These are phyloP conservation scores for Delichon dasypus DNA, from an alignment of 2,797 vertebrate genomes.

Conservation along the genomic window DNA sequence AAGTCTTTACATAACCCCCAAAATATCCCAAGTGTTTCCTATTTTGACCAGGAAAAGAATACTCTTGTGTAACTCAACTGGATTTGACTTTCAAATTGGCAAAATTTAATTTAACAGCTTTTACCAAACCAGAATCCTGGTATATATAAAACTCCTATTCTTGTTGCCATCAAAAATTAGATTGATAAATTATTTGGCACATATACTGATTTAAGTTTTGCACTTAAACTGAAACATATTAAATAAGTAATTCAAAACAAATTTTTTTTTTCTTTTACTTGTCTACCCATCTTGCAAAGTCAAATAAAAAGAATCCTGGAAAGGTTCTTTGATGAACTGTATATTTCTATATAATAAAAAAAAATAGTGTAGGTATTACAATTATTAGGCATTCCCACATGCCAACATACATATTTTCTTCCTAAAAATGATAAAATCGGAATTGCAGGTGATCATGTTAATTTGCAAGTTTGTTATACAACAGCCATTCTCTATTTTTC, in stretches of 20 bases:
- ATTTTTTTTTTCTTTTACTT: not conserved
- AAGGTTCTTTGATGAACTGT: not conserved
- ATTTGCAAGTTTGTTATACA: not conserved
- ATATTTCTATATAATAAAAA: not conserved
- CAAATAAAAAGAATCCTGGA: not conserved
- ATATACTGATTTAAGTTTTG: not conserved
- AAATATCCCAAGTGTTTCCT: constrained; percentile 71
- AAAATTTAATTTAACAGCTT: constrained; percentile 57
- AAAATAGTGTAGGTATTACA: not conserved
- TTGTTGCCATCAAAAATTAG: constrained; percentile 45
- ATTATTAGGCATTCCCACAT: not conserved
- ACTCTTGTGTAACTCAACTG: constrained; percentile 43
- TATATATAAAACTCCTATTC: constrained; percentile 33
- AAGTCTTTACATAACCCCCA: constrained; percentile 67
- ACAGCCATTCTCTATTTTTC: not conserved
- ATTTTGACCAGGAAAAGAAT: constrained; percentile 59
- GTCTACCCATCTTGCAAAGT: not conserved
- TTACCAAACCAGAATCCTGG: constrained; percentile 45
- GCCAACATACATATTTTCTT: not conserved
- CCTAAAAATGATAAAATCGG: not conserved
- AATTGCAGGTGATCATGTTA: not conserved
- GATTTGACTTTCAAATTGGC: constrained; percentile 66
- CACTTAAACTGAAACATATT: not conserved
- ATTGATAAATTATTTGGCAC: constrained; percentile 48
- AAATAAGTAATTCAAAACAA: not conserved